A percentile compares a stretch with the other conserved stretches of the same genome.
These are phyloP conservation scores for Corydoras sp. DNA, from an alignment of 2,113 vertebrate genomes.

Conservation along the genomic window DNA sequence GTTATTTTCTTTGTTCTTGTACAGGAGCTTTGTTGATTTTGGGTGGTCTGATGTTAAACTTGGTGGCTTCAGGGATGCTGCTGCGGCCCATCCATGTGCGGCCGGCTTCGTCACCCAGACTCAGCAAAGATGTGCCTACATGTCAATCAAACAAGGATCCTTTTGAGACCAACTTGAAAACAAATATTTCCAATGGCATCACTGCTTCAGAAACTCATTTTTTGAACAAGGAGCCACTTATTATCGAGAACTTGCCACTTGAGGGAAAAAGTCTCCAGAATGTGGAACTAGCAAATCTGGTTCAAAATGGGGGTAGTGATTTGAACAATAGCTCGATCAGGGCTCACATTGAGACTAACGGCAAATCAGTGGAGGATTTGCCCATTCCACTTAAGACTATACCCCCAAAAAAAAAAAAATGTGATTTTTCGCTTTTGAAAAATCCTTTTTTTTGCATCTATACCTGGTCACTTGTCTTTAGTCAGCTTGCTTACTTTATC, in stretches of 20 bases:
- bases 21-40: slow-evolving; percentile 82
- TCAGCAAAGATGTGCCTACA: slow-evolving; percentile 49
- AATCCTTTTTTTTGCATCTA: slow-evolving; percentile 86
- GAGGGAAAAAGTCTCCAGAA: slow-evolving; percentile 41
- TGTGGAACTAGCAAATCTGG: slow-evolving; percentile 43
- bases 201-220: slow-evolving; percentile 53
- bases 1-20: slow-evolving; percentile 4
- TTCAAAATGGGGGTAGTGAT: slow-evolving; percentile 44
- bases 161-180: slow-evolving; percentile 54
- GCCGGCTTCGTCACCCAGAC: slow-evolving; percentile 43
- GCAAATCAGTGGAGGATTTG: slow-evolving; percentile 46
- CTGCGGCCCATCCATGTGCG: slow-evolving; percentile 66
- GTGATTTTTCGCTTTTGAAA: slow-evolving; percentile 77
- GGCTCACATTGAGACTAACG: slow-evolving; percentile 51
- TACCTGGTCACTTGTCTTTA: slow-evolving; percentile 86
- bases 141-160: slow-evolving; percentile 58
- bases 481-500: slow-evolving; percentile 86
- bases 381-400: slow-evolving; percentile 41
- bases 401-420: slow-evolving; percentile 50
- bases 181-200: slow-evolving; percentile 60
- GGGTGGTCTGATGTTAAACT: slow-evolving; percentile 81
- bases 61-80: slow-evolving; percentile 86
- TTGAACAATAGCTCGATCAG: slow-evolving; percentile 27
- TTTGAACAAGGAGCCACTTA: slow-evolving; percentile 40
- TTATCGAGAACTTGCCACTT: slow-evolving; percentile 29